Evolutionary conservation across 2,888 invertebrate species (phyloP).

Genomic region (Steinernema hermaphroditum): DNA sequence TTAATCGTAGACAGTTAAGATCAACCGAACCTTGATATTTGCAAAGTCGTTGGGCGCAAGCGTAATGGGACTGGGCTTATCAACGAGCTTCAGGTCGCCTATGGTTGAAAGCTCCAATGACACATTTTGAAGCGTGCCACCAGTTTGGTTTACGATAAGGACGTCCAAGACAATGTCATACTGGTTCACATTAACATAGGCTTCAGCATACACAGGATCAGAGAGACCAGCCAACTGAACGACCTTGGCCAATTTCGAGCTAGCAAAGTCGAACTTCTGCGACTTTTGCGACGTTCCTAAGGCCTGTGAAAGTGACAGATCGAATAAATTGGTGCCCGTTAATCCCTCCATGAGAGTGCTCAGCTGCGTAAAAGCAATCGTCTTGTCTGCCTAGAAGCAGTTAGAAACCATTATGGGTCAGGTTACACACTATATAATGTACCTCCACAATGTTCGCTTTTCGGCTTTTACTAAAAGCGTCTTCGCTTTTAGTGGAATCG

Average conservation of each 20-base stretch:
- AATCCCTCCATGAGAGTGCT: constrained; percentile 69
- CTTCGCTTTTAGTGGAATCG: constrained; percentile 54
- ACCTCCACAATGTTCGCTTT: constrained; percentile 54
- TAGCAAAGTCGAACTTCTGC: constrained; percentile 68
- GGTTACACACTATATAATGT: not conserved
- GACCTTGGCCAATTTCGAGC: constrained; percentile 73
- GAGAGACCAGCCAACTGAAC: constrained; percentile 97
- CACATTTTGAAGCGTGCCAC: constrained; percentile 95
- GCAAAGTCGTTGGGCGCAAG: constrained; percentile 95
- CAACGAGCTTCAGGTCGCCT: constrained; percentile 87
- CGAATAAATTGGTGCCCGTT: constrained; percentile 80
- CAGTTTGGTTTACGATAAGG: constrained; percentile 94
- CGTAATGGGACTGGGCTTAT: constrained; percentile 92
- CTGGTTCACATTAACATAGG: constrained; percentile 97
- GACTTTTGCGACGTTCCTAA: constrained; percentile 65
- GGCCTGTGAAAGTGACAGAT: constrained; percentile 81
- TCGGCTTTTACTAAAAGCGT: constrained; percentile 38
- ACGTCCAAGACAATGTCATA: constrained; percentile 82
- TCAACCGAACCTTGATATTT: constrained; percentile 89
- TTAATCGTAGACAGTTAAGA: too few species aligned
- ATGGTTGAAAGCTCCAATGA: constrained; percentile 95
- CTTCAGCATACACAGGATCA: constrained; percentile 98
- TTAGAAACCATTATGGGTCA: too few species aligned
- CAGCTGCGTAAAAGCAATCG: constrained; percentile 81
- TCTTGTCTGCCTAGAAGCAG: constrained; percentile 80